Base-by-base conservation (phyloP, 2,888 invertebrate genomes). In the Bombylius major region DNA sequence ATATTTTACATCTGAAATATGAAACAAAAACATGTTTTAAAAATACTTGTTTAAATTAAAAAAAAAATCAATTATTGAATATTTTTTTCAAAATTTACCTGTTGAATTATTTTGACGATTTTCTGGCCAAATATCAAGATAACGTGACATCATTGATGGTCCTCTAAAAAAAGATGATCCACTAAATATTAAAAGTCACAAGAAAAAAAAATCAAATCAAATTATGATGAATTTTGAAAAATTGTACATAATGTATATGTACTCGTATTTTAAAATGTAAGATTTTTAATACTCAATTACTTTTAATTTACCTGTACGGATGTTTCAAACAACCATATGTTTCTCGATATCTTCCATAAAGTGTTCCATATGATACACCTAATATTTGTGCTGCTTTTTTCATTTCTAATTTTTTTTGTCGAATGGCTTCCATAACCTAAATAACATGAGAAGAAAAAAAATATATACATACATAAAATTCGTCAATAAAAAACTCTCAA, bases 341-440 rank as follows among this genome's bases (percentile, higher is more conserved):
- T 73, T 93, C 92, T 6, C 92, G 77, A 70, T 93, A 93, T 65
- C 92, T 78, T 4, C 92, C 92, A 70, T 93, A 92, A 8, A 93
- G 78, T 0, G 92, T 92, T 6, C 92, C 92, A 75, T 93, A 93
- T 50, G 90, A 91, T 1, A 93, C 92, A 3, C 92, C 92, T 50
- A 92, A 77, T 56, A 93, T 81, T 71, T 92, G 90, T 4, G 92
- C 91, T 4, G 90, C 92, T 63, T 89, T 89, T 75, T 93, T 93
- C 92, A 93, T 92, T 75, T 93, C 92, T 67, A 93, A 73, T 77
- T 90, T 90, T 73, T 92, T 92, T 61, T 88, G 85, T 66, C 91
- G 86, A 36, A 92, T 91, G 23, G 89, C 88, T 70, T 92, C 91
- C 86, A 92, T 88, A 47, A 92, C 81, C 81, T 81, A 65, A 0